phyloP scores from a whole-genome alignment of 2,797 vertebrate genomes.

The Esox masquinongy region DNA sequence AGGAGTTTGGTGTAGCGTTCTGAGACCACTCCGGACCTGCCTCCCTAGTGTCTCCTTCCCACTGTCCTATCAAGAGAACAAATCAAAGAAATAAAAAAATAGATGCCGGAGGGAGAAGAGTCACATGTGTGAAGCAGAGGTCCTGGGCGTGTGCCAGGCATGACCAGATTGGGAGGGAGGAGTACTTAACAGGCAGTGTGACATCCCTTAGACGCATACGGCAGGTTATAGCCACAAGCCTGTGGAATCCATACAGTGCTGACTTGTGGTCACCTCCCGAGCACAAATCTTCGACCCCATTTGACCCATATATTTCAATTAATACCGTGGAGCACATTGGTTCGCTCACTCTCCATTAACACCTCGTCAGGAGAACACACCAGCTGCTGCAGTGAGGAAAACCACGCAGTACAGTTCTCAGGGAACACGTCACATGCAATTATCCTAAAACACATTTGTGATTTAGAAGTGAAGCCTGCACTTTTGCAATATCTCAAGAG shows the following conservation, averaged over 20 bases:
- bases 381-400: background rate
- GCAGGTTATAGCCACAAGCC: background rate
- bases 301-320: slow-evolving; percentile 43
- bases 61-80: too few relatives aligned
- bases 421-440: slow-evolving; percentile 42
- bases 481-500: slow-evolving; percentile 45
- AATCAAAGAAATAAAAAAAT: too few relatives aligned
- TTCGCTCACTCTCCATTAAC: slow-evolving; percentile 29
- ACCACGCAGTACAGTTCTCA: slow-evolving; percentile 26
- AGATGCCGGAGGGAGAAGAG: too few relatives aligned
- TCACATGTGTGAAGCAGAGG: too few relatives aligned
- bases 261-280: background rate
- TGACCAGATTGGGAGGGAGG: too few relatives aligned
- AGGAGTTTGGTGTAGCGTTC: too few relatives aligned
- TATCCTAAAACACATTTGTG: slow-evolving; percentile 43
- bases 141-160: too few relatives aligned
- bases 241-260: background rate
- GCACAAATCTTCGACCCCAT: slow-evolving; percentile 1
- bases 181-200: background rate
- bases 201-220: background rate
- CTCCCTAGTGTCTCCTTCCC: too few relatives aligned
- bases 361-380: slow-evolving; percentile 1
- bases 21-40: too few relatives aligned
- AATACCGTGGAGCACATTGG: slow-evolving; percentile 24
- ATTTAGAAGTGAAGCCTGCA: slow-evolving; percentile 47